Evolutionary conservation across 2,888 invertebrate species (phyloP).

Genomic region (Drosophila mimetica): DNA sequence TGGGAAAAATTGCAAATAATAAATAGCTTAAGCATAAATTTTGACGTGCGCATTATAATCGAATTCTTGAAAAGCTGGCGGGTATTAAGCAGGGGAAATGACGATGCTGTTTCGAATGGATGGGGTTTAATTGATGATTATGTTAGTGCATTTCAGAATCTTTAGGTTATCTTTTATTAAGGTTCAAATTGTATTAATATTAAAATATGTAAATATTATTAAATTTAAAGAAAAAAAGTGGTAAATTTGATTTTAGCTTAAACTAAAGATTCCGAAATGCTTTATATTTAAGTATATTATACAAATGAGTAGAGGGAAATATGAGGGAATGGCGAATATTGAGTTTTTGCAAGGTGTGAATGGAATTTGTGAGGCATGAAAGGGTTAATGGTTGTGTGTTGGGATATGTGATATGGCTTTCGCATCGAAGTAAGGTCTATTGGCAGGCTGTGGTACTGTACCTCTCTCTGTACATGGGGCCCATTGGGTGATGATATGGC

Average conservation of each 20-base stretch:
- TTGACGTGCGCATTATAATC: conserved; percentile 47
- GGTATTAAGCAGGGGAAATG: conserved; percentile 4
- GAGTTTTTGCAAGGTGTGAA: conserved; percentile 1
- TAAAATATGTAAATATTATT: too few relatives aligned
- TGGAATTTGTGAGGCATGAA: conserved; percentile 4
- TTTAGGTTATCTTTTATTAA: too few relatives aligned
- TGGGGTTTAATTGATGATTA: not conserved
- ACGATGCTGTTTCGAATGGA: not conserved
- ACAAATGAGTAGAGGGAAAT: not conserved
- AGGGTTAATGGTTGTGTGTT: conserved; percentile 12
- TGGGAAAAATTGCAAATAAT: conserved; percentile 54
- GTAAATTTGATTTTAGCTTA: not conserved
- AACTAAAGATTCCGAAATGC: not conserved
- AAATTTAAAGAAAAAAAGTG: too few relatives aligned
- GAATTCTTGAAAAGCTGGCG: conserved; percentile 24
- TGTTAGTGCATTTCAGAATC: not conserved
- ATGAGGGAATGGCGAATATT: not conserved
- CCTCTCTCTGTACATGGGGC: conserved; percentile 85
- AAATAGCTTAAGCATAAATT: conserved; percentile 44
- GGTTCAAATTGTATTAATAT: too few relatives aligned
- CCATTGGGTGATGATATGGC: conserved; percentile 85
- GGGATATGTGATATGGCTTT: conserved; percentile 28
- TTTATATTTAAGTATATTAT: not conserved
- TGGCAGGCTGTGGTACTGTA: conserved; percentile 80
- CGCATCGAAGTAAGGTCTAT: conserved; percentile 55